phyloP scores from a whole-genome alignment of 2,797 vertebrate species.

The Simalia tracyae region DNA sequence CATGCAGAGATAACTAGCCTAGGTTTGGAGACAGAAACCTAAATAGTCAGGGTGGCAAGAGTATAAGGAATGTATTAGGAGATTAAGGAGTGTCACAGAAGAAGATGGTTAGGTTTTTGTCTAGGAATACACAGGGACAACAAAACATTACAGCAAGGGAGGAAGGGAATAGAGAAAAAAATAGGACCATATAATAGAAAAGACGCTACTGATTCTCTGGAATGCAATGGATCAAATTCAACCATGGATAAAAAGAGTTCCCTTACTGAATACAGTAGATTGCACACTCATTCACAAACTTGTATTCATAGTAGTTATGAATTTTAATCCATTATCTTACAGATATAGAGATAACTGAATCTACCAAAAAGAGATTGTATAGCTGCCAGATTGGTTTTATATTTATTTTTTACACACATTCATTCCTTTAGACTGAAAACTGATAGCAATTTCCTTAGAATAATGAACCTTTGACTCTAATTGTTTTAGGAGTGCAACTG shows the following conservation, averaged over 20 bases:
- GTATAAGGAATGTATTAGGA: slow-evolving; percentile 70
- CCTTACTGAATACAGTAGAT: slow-evolving; percentile 6
- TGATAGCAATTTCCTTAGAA: slow-evolving; percentile 19
- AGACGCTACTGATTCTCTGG: slow-evolving; percentile 52
- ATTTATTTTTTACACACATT: neutral
- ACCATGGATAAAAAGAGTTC: slow-evolving; percentile 1
- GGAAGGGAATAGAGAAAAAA: slow-evolving; percentile 63
- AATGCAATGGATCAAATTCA: slow-evolving; percentile 47
- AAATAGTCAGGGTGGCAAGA: slow-evolving; percentile 57
- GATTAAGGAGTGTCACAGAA: slow-evolving; percentile 72
- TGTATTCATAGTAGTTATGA: neutral
- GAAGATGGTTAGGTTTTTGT: slow-evolving; percentile 86
- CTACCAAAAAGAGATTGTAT: slow-evolving; percentile 7
- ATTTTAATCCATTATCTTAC: slow-evolving; percentile 15
- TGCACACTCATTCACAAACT: slow-evolving; percentile 6
- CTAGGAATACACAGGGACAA: slow-evolving; percentile 75
- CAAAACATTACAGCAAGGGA: slow-evolving; percentile 62
- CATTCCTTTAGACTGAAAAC: neutral
- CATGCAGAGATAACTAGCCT: slow-evolving; percentile 76
- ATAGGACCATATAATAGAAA: slow-evolving; percentile 56
- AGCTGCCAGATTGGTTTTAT: neutral
- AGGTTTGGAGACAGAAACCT: slow-evolving; percentile 69
- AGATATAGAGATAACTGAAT: neutral
- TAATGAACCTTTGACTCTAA: neutral
- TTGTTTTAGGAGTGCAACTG: neutral